A percentile compares a stretch with the other conserved stretches of the same genome.
Evolutionary conservation across 2,113 vertebrate genomes (phyloP).

Genomic region (Neopipo cinnamomea): DNA sequence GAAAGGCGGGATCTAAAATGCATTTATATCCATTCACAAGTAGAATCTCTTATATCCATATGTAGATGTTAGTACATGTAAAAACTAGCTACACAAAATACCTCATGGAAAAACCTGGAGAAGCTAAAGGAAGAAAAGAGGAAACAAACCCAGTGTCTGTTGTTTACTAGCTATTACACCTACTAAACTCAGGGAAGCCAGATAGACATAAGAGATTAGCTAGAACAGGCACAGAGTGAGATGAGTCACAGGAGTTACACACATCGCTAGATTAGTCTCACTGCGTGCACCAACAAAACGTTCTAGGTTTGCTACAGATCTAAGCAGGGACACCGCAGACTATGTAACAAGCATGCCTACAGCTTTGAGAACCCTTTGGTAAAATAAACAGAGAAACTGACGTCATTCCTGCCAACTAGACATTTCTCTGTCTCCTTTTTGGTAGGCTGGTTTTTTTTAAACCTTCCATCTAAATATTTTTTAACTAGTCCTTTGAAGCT

Average conservation of each 20-base stretch:
- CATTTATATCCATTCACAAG: background rate
- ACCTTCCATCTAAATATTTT: background rate
- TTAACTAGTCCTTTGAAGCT: background rate
- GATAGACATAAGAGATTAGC: background rate
- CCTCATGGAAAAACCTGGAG: background rate
- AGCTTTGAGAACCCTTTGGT: background rate
- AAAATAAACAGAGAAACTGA: background rate
- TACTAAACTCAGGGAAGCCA: background rate
- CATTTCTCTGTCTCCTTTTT: background rate
- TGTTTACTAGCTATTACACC: background rate
- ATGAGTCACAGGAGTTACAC: background rate
- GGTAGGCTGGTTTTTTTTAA: background rate
- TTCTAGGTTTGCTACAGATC: background rate
- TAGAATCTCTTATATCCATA: background rate
- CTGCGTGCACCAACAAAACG: background rate
- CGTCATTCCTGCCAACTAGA: background rate
- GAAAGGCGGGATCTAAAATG: background rate
- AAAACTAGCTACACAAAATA: conserved; percentile 33
- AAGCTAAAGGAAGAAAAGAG: background rate
- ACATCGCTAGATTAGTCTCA: background rate
- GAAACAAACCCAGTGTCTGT: fast-evolving
- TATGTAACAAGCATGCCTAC: background rate
- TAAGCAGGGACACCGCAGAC: background rate
- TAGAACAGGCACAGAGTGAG: background rate
- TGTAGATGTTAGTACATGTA: background rate